Percentiles rank a stretch among this genome's conserved stretches.
These are phyloP conservation scores for Muntiacus muntjak DNA, from an alignment of 2,113 vertebrate genomes.

Conservation along the genomic window DNA sequence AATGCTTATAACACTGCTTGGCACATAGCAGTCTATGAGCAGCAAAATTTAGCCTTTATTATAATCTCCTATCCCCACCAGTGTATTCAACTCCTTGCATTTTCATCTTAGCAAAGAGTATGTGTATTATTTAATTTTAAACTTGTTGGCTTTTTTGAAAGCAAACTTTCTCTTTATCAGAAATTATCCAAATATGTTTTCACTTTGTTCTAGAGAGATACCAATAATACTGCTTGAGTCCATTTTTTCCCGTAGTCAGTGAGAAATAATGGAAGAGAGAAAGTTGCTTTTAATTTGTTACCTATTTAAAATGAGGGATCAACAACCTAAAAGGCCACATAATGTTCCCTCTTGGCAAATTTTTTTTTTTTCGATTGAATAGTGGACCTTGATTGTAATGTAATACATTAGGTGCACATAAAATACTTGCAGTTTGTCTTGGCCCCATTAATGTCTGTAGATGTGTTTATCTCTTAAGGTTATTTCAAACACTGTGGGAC, in stretches of 20 bases:
- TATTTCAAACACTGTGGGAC: slow-evolving; percentile 52
- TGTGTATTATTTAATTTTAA: not conserved
- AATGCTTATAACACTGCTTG: not conserved
- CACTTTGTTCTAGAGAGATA: not conserved
- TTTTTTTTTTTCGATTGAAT: not conserved
- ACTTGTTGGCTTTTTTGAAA: slow-evolving; percentile 27
- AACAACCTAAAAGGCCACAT: not conserved
- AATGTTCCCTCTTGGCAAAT: not conserved
- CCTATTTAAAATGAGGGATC: not conserved
- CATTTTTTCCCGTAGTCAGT: not conserved
- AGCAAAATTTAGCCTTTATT: slow-evolving; percentile 22
- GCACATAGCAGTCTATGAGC: not conserved
- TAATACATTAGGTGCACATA: not conserved
- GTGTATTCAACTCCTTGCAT: not conserved
- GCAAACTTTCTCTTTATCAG: not conserved
- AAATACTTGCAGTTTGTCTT: not conserved
- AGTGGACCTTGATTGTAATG: not conserved
- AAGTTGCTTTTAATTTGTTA: slow-evolving; percentile 28
- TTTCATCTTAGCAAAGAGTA: slow-evolving; percentile 41
- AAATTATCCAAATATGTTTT: slow-evolving; percentile 28
- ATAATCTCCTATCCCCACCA: not conserved
- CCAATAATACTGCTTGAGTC: not conserved
- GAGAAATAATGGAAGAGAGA: slow-evolving; percentile 29
- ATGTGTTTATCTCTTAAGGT: not conserved
- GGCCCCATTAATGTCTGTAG: slow-evolving; percentile 1